phyloP scores from a whole-genome alignment of 2,888 invertebrate species.

The Agrochola macilenta region DNA sequence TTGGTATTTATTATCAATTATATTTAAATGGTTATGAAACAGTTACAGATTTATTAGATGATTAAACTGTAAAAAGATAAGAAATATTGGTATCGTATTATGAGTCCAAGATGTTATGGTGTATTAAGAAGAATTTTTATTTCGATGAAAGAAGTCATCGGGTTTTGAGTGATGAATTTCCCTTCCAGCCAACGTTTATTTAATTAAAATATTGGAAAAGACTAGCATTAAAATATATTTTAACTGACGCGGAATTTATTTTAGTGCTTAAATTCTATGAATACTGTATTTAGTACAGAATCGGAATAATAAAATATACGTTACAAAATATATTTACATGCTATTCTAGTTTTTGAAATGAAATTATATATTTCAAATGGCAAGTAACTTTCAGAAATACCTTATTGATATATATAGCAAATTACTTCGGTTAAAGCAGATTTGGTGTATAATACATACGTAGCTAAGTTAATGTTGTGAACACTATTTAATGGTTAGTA shows the following conservation, averaged over 20 bases:
- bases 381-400: conserved; percentile 40
- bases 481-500: conserved; percentile 59
- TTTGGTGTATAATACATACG: conserved; percentile 68
- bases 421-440: conserved; percentile 59
- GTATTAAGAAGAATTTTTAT: conserved; percentile 33
- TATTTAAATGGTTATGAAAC: conserved; percentile 54
- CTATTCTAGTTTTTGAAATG: conserved; percentile 46
- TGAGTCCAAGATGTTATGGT: conserved; percentile 53
- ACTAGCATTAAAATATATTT: conserved; percentile 54
- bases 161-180: conserved; percentile 42
- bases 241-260: conserved; percentile 8
- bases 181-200: conserved; percentile 51
- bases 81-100: conserved; percentile 40
- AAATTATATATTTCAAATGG: conserved; percentile 42
- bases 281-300: conserved; percentile 38
- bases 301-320: conserved; percentile 15
- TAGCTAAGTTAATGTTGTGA: conserved; percentile 54
- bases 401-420: conserved; percentile 59
- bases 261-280: conserved; percentile 18
- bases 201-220: conserved; percentile 42
- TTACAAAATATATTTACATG: conserved; percentile 49
- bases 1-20: conserved; percentile 47
- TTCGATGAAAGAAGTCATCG: conserved; percentile 45
- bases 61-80: conserved; percentile 50
- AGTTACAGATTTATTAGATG: conserved; percentile 56